phyloP scores from a whole-genome alignment of 2,797 vertebrate genomes.

The Epinephelus malabaricus region DNA sequence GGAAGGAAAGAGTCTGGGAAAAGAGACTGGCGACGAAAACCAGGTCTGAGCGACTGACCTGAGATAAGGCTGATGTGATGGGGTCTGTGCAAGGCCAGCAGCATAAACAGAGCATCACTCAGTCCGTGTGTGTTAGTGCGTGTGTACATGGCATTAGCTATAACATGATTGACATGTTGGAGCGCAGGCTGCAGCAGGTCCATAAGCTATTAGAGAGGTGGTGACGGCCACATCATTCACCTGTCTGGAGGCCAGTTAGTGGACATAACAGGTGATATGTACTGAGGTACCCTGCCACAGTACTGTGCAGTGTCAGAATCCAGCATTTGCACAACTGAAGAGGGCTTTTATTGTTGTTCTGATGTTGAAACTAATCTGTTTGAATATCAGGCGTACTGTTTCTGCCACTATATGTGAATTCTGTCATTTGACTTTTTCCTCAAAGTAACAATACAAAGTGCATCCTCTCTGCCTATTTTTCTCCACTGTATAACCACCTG shows the following conservation, averaged over 20 bases:
- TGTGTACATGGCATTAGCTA: constrained; percentile 41
- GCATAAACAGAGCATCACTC: constrained; percentile 63
- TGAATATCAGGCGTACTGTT: not conserved
- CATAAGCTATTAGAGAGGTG: constrained; percentile 56
- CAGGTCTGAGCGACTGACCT: constrained; percentile 31
- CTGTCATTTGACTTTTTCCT: too few species aligned
- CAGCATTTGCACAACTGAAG: not conserved
- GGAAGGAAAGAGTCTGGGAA: constrained; percentile 18
- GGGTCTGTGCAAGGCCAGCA: constrained; percentile 47
- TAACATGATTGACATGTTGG: constrained; percentile 62
- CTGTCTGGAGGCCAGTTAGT: constrained; percentile 48
- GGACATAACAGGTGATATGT: constrained; percentile 31
- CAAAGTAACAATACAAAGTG: too few species aligned
- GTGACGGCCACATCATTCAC: constrained; percentile 63
- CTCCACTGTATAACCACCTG: too few species aligned
- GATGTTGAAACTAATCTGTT: not conserved
- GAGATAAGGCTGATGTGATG: constrained; percentile 46
- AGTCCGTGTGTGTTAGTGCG: constrained; percentile 36
- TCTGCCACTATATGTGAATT: not conserved
- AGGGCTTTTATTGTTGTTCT: not conserved
- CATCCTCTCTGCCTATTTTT: too few species aligned
- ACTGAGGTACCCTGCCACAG: constrained; percentile 2
- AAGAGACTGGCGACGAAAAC: constrained; percentile 16
- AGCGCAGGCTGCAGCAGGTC: constrained; percentile 39
- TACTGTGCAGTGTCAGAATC: constrained; percentile 8